These are phyloP conservation scores for Oryzaephilus surinamensis DNA, from an alignment of 1,140 invertebrate species.

Conservation along the genomic window DNA sequence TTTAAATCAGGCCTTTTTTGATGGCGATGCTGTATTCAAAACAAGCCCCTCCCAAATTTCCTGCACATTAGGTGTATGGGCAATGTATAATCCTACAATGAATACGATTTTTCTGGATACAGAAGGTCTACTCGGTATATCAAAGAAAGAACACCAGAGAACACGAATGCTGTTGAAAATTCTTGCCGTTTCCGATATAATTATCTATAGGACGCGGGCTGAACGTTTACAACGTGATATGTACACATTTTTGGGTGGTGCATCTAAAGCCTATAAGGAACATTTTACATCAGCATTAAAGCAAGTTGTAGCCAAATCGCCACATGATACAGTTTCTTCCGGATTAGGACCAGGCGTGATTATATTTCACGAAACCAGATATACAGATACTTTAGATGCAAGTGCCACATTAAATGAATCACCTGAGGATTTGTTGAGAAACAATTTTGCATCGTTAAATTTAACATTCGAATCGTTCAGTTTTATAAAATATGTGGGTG, in stretches of 20 bases:
- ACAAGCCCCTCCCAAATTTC: constrained; percentile 62
- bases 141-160: constrained; percentile 56
- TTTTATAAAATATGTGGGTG: constrained; percentile 60
- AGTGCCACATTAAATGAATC: constrained; percentile 44
- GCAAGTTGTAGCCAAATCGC: constrained; percentile 24
- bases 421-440: constrained; percentile 54
- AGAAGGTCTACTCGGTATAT: constrained; percentile 55
- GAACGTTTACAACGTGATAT: constrained; percentile 70
- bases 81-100: constrained; percentile 55
- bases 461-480: constrained; percentile 61
- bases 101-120: constrained; percentile 70
- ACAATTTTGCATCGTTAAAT: constrained; percentile 50
- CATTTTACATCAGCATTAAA: constrained; percentile 54
- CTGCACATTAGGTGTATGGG: constrained; percentile 74
- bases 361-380: constrained; percentile 72
- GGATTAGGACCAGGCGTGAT: constrained; percentile 61
- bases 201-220: constrained; percentile 68
- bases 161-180: constrained; percentile 67
- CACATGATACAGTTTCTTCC: constrained; percentile 14
- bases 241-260: constrained; percentile 69
- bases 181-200: constrained; percentile 70
- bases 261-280: constrained; percentile 62
- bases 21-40: constrained; percentile 61
- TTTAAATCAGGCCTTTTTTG: constrained; percentile 71
- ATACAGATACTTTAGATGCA: constrained; percentile 51